Base-by-base conservation (phyloP, 1,140 invertebrate species). In the Trachelipus rathkii region DNA sequence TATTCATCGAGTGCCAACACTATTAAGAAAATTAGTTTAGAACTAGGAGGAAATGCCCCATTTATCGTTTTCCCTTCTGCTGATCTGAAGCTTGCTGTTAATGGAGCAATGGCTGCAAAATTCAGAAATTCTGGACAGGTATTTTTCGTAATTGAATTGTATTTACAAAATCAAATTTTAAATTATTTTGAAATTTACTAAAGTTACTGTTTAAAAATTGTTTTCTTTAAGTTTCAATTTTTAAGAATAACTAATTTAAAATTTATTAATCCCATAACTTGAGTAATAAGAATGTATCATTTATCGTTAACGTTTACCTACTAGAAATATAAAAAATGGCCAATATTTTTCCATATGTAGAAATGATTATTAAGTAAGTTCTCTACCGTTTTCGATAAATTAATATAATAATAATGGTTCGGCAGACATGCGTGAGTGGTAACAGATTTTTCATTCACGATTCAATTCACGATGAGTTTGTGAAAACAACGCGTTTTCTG, bases 371-470 rank as follows among this genome's bases (percentile, higher is more conserved):
- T n/a, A n/a, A n/a, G n/a, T n/a, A n/a, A n/a, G n/a, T n/a, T n/a
- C n/a, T n/a, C n/a, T n/a, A n/a, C n/a, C n/a, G n/a, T n/a, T n/a
- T n/a, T n/a, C n/a, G n/a, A n/a, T n/a, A n/a, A n/a, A n/a, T 33
- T 33, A 33, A 33, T 33, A 6, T 33, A 3, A 33, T 3, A 33
- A 33, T 33, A 33, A 3, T 33, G 33, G 6, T 33, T 33, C 33
- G 6, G 6, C 77, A 98, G 88, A 96, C 97, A 0, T 99, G 97
- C 86, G 91, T 99, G n/a, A 93, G 94, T 77, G 91, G 96, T 0
- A 99, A 99, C 85, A 88, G 96, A 79, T 93, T 99, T 82, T 90
- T 97, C 75, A 90, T 99, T 23, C 95, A 99, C 83, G 90, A 92
- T 77, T 87, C 89, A 73, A 85, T 99, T 68, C 92, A 92, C 85